phyloP scores from a whole-genome alignment of 2,113 vertebrate genomes.

The Prochilodus magdalenae region DNA sequence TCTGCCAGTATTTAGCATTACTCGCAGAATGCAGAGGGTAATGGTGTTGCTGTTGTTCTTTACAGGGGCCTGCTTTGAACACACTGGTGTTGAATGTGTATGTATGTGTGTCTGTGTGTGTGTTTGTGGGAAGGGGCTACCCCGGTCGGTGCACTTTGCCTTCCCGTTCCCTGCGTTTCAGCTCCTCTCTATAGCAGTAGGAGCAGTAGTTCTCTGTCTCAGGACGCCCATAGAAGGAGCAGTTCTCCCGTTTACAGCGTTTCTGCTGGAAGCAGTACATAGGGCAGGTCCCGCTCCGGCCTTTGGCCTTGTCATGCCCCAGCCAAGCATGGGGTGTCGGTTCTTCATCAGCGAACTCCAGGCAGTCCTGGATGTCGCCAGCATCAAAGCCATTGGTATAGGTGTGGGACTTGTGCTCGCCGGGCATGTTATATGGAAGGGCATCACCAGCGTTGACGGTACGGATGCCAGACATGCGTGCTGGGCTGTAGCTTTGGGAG shows the following conservation, averaged over 20 bases:
- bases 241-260: conserved; percentile 95
- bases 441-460: conserved; percentile 77
- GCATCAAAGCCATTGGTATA: conserved; percentile 90
- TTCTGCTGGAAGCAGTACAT: conserved; percentile 90
- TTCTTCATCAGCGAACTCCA: conserved; percentile 93
- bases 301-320: conserved; percentile 86
- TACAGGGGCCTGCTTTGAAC: background rate
- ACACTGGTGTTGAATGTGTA: conserved; percentile 23
- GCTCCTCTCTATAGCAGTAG: conserved; percentile 97
- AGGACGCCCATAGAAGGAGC: conserved; percentile 94
- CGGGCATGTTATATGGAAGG: conserved; percentile 83
- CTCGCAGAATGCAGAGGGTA: conserved; percentile 70
- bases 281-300: conserved; percentile 82
- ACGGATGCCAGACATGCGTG: conserved; percentile 86
- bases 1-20: conserved; percentile 64
- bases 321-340: conserved; percentile 82
- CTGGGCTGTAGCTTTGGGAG: conserved; percentile 95
- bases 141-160: conserved; percentile 82
- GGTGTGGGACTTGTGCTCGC: conserved; percentile 95
- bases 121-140: conserved; percentile 61
- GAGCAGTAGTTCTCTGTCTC: conserved; percentile 98
- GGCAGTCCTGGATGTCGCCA: conserved; percentile 85
- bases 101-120: conserved; percentile 9
- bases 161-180: conserved; percentile 89
- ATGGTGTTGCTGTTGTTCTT: conserved; percentile 45